phyloP scores from a whole-genome alignment of 1,140 invertebrate species.

The Drosophila tropicalis region DNA sequence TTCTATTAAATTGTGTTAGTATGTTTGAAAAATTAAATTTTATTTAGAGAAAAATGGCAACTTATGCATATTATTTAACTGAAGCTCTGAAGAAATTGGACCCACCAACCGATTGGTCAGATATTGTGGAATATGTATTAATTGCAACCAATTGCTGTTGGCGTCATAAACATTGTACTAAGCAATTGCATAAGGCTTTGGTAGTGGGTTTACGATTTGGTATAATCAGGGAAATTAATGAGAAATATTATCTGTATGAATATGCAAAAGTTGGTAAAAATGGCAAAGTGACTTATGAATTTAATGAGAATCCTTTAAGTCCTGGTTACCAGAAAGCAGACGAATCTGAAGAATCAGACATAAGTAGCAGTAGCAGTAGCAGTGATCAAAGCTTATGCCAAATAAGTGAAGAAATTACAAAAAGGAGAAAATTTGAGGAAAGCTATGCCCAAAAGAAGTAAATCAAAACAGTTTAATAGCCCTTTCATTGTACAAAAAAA shows the following conservation, averaged over 20 bases:
- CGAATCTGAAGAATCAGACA: background rate
- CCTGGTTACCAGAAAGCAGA: background rate
- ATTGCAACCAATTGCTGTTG: background rate
- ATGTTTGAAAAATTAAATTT: background rate
- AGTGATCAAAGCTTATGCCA: background rate
- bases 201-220: slow-evolving; percentile 45
- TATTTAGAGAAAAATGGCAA: background rate
- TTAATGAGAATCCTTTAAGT: slow-evolving; percentile 8
- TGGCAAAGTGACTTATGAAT: slow-evolving; percentile 29
- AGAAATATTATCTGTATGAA: slow-evolving; percentile 59
- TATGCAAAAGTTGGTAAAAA: slow-evolving; percentile 27
- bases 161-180: slow-evolving; percentile 19
- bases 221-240: slow-evolving; percentile 35
- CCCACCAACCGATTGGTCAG: slow-evolving; percentile 33
- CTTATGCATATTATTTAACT: slow-evolving; percentile 39
- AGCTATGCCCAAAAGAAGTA: no score
- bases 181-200: slow-evolving; percentile 35
- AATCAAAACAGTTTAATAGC: background rate
- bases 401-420: background rate
- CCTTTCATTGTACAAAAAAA: no score
- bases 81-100: slow-evolving; percentile 28
- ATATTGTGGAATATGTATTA: slow-evolving; percentile 28
- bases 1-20: background rate
- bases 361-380: no score
- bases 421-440: background rate